Conservation (phyloP, 2,888 invertebrate genomes). For the Thyatira batis region DNA sequence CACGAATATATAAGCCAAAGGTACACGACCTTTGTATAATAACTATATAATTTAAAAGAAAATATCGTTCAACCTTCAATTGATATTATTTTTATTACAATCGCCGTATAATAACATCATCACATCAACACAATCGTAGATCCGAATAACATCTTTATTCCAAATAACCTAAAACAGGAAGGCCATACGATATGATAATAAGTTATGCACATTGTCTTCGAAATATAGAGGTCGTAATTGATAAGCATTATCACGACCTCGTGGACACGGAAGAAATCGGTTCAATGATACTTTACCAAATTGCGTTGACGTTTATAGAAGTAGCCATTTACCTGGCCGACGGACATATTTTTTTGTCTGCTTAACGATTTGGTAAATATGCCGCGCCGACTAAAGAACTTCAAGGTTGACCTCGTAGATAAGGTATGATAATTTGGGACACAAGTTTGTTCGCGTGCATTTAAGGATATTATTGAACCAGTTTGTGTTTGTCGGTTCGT, state of each 20-base stretch:
- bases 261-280: constrained; percentile 67
- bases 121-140: constrained; percentile 7
- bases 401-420: constrained; percentile 79
- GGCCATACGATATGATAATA: constrained; percentile 52
- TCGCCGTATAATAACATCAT: too few species aligned
- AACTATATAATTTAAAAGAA: not conserved
- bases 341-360: constrained; percentile 52
- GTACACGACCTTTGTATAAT: constrained; percentile 7
- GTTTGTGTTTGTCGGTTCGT: constrained; percentile 10
- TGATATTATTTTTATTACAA: not conserved
- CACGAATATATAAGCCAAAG: not conserved
- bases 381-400: constrained; percentile 61
- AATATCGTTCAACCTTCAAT: not conserved
- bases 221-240: constrained; percentile 58
- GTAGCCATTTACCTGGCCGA: constrained; percentile 17
- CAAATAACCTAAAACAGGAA: constrained; percentile 45
- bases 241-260: constrained; percentile 68
- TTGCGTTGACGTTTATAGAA: constrained; percentile 37
- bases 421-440: constrained; percentile 73
- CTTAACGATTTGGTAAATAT: constrained; percentile 64
- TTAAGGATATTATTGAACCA: constrained; percentile 49
- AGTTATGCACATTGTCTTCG: constrained; percentile 60
- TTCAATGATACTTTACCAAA: constrained; percentile 55
- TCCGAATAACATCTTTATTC: constrained; percentile 17
- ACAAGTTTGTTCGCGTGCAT: constrained; percentile 49